Evolutionary conservation across 92 coral and sea anemone species (phyloP), one percentile per base, ranked within the genome.

Genomic region (Diadumene lineata): DNA sequence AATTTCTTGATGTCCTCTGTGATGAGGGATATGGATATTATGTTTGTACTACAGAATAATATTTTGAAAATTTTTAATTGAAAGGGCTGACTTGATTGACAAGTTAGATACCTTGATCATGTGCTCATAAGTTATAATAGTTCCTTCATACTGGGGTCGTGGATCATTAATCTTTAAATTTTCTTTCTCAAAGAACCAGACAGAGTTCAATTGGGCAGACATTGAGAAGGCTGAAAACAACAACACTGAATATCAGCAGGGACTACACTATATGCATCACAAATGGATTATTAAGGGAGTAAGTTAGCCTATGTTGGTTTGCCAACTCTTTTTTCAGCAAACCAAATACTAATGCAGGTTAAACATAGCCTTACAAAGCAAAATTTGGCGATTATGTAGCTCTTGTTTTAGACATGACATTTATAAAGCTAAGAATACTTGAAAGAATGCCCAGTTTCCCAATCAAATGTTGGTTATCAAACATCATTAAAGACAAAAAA

Each of bases 181-280:
- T 15, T 88, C 85, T 73, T 88, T 88, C 73, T 88, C 93, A 81
- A 84, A 88, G 78, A 88, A 88, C 93, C 93, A 88, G 22, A 88
- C 84, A n/a, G 89, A 69, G 66, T 88, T 88, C 33, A 85, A 28
- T 50, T 86, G 89, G 26, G 77, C 60, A 0, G 90, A 65, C 72
- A 80, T 85, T 1, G 85, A 34, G 53, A 85, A 85, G 34, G 65
- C 89, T 85, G 76, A 75, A 60, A 66, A 23, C 48, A 29, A 57
- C 11, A 22, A n/a, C 31, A 33, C 0, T 56, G 8, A n/a, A n/a
- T n/a, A n/a, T n/a, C n/a, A n/a, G n/a, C n/a, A n/a, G n/a, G n/a
- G n/a, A n/a, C n/a, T n/a, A n/a, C n/a, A n/a, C n/a, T n/a, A n/a
- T n/a, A n/a, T n/a, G n/a, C n/a, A n/a, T n/a, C n/a, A n/a, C n/a